Evolutionary conservation across 2,797 vertebrate species (phyloP), one percentile per base, ranked within the genome.

Genomic region (Hoplostethus mediterraneus): DNA sequence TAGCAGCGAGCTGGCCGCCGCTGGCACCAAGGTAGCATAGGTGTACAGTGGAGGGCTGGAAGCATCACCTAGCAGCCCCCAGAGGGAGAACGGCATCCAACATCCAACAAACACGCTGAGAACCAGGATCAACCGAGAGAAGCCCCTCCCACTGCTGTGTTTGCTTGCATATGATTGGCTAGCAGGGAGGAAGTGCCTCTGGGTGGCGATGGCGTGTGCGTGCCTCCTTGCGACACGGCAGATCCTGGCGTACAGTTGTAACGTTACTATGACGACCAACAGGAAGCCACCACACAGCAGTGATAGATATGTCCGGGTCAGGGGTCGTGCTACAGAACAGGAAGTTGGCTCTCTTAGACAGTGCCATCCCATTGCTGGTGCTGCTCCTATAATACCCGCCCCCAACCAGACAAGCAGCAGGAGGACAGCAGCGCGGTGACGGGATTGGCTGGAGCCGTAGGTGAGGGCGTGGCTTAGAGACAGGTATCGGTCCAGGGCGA

Each of bases 31-130:
- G 1, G 97, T 97, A 89, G 88, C 91, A 51, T 97, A 97, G 66
- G 96, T 96, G 88, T 96, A 97, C 63, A 97, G 91, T 5, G 90
- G 83, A 0, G 97, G 96, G 63, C 89, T 96, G 71, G 93, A 93
- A 6, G 91, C 86, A 0, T 97, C 96, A 0, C 95, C 97, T 71
- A 98, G 90, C 60, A 99, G 93, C 51, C 97, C 96, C 85, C 96
- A 98, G 17, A 98, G 69, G 1, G 97, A 95, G n/a, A 98, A 97
- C 65, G 97, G 97, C 90, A 97, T 89, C 98, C 98, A 99, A 89
- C 97, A 99, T 45, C 95, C 95, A 3, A 96, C 96, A 8, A 98
- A 97, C 75, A 97, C 94, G 9, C 96, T 95, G 61, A 99, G 93
- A 81, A 97, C 94, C 87, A 97, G 67, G 1, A 96, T 92, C 74